phyloP scores from a whole-genome alignment of 2,113 vertebrate species.

The human region GRCh38 chr21:31273001-31273500 shows the following conservation, averaged over 20 bases:
- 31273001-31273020: neutral
- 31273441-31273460: neutral
- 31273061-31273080: neutral
- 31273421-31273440: neutral
- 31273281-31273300: neutral
- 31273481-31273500: rapidly evolving
- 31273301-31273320: neutral
- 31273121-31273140: neutral
- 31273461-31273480: neutral
- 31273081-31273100: neutral
- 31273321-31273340: neutral
- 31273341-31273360: rapidly evolving
- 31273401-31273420: neutral
- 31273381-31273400: neutral
- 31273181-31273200: neutral
- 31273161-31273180: neutral
- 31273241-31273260: neutral
- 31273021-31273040: neutral
- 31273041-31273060: neutral
- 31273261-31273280: neutral
- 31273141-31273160: neutral
- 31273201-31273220: neutral
- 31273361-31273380: neutral
- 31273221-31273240: neutral
- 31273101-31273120: neutral